phyloP scores from a whole-genome alignment of 2,888 invertebrate species.

The Clitarchus hookeri region DNA sequence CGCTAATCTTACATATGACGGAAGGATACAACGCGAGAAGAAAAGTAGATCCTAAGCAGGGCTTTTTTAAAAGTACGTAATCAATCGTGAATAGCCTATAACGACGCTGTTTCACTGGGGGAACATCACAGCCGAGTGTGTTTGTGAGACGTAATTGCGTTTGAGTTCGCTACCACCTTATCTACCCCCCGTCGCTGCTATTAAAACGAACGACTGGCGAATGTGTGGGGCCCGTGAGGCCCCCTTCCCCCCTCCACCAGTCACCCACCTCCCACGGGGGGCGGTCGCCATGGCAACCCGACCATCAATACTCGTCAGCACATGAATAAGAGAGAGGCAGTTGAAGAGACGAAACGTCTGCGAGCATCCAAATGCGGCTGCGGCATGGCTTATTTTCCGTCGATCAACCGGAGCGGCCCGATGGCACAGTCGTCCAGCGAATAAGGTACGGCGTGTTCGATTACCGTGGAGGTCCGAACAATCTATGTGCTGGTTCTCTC shows the following conservation, averaged over 20 bases:
- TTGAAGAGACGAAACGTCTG: constrained; percentile 4
- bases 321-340: constrained; percentile 10
- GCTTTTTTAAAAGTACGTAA: no score
- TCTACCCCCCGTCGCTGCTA: not conserved
- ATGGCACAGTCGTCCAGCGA: no score
- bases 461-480: no score
- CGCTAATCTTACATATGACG: no score
- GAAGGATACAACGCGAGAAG: no score
- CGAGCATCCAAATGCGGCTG: not conserved
- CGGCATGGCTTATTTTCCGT: not conserved
- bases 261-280: not conserved
- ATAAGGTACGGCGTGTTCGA: no score
- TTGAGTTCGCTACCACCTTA: not conserved
- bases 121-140: no score
- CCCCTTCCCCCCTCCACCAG: not conserved
- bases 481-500: no score
- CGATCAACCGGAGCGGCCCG: no score
- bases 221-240: not conserved
- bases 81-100: no score
- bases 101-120: no score
- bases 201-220: constrained; percentile 14
- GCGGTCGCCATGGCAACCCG: not conserved
- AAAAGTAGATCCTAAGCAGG: no score
- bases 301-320: constrained; percentile 10
- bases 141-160: not conserved